These are phyloP conservation scores for Trichechus manatus DNA, from an alignment of 2,113 vertebrate genomes.

Conservation along the genomic window DNA sequence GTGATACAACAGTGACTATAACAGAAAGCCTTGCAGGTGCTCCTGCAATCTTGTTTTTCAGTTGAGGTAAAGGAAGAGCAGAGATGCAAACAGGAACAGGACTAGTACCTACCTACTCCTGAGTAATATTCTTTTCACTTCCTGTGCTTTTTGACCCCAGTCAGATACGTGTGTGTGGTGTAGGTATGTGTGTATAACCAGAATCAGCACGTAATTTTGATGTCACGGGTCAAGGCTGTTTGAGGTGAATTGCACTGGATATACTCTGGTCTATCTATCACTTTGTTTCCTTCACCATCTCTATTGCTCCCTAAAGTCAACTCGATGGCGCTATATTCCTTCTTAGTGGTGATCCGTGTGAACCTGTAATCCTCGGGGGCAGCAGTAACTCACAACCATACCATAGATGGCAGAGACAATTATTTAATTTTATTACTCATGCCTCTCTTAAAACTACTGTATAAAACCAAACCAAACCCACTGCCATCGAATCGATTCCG, in stretches of 20 bases:
- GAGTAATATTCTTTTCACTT: neutral
- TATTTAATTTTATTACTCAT: neutral
- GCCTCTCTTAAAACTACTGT: neutral
- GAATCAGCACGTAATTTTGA: neutral
- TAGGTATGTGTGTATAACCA: neutral
- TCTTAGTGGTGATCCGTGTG: too few species aligned
- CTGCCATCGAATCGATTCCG: too few species aligned
- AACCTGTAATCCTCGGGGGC: neutral
- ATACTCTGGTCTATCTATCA: neutral
- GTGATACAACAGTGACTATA: rapidly evolving
- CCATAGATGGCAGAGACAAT: neutral
- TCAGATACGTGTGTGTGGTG: neutral
- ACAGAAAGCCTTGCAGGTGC: neutral
- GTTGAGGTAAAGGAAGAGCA: neutral
- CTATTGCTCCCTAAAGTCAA: neutral
- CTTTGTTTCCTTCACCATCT: neutral
- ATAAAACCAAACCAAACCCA: too few species aligned
- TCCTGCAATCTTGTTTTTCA: neutral
- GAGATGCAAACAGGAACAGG: neutral
- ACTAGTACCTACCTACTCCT: rapidly evolving
- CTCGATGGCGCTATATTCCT: too few species aligned
- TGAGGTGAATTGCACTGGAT: neutral
- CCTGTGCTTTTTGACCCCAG: neutral
- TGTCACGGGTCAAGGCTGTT: neutral
- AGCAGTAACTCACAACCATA: neutral